These are phyloP conservation scores for Dendronephthya gigantea DNA, from an alignment of 64 coral and sea anemone genomes.

Conservation along the genomic window DNA sequence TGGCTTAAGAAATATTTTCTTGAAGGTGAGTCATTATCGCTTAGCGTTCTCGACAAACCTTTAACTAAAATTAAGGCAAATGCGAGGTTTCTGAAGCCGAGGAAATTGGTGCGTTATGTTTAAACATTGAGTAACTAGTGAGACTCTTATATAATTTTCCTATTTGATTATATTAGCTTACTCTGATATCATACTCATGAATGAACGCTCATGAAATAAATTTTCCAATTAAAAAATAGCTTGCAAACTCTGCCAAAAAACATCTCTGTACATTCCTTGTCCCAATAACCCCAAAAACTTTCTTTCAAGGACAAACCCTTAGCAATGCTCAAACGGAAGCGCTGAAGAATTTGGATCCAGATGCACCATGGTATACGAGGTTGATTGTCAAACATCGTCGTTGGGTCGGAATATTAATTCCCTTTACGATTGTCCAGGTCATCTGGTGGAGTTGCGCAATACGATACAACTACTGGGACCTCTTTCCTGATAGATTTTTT, in stretches of 20 bases:
- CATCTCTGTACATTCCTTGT: neutral
- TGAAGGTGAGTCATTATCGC: conserved; percentile 17
- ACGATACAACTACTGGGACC: conserved; percentile 44
- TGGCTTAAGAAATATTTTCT: conserved; percentile 45
- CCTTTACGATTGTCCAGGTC: conserved; percentile 46
- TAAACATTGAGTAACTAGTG: no score
- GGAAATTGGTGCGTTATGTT: no score
- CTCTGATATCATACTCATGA: no score
- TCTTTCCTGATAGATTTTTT: conserved; percentile 63
- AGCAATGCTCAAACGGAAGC: conserved; percentile 44
- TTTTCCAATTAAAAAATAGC: no score
- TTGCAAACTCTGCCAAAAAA: neutral
- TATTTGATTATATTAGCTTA: no score
- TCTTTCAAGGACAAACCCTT: conserved; percentile 40
- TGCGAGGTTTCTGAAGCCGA: no score
- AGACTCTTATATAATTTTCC: no score
- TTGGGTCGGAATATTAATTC: conserved; percentile 51
- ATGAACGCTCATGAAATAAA: no score
- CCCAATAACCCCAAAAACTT: neutral
- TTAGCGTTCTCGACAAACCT: neutral
- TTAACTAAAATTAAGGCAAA: neutral
- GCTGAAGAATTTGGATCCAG: conserved; percentile 17
- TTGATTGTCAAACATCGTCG: conserved; percentile 47
- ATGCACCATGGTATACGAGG: conserved; percentile 51
- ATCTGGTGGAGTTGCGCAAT: conserved; percentile 67